Evolutionary conservation across 2,113 vertebrate species (phyloP).

Genomic region (Haliaeetus leucogaster): DNA sequence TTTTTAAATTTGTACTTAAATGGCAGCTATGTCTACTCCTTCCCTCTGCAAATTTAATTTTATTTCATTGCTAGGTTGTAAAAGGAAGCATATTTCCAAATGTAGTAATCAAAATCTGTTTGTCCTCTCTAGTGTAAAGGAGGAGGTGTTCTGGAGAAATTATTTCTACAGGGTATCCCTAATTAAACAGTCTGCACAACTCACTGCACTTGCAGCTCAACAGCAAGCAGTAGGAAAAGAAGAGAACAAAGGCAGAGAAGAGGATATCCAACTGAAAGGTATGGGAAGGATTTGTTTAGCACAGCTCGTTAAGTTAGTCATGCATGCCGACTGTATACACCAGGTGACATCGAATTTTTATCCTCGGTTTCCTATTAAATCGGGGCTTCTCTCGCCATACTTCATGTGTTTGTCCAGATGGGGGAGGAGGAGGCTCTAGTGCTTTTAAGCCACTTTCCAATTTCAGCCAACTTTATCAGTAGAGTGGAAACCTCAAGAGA

Average conservation of each 20-base stretch:
- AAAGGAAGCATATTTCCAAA: background rate
- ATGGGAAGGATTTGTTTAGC: background rate
- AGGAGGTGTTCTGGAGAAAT: conserved; percentile 98
- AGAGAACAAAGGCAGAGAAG: conserved; percentile 57
- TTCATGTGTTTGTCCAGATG: background rate
- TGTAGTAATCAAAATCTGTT: background rate
- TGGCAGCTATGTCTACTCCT: background rate
- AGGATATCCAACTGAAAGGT: conserved; percentile 81
- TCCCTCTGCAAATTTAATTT: background rate
- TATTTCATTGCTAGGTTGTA: background rate
- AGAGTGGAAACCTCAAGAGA: background rate
- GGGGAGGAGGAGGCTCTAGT: background rate
- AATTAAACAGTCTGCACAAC: conserved; percentile 95
- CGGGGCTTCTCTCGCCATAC: background rate
- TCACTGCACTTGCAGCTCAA: conserved; percentile 91
- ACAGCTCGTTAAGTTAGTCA: background rate
- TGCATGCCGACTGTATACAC: background rate
- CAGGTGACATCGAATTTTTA: background rate
- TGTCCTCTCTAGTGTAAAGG: conserved; percentile 83
- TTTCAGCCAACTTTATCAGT: background rate
- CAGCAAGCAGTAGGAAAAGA: conserved; percentile 83
- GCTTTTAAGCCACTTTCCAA: background rate
- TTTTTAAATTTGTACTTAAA: background rate
- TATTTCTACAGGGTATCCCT: conserved; percentile 97
- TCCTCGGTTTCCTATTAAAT: background rate